Conservation (phyloP, 2,797 vertebrate species). For the Galagoides demidoff region DNA sequence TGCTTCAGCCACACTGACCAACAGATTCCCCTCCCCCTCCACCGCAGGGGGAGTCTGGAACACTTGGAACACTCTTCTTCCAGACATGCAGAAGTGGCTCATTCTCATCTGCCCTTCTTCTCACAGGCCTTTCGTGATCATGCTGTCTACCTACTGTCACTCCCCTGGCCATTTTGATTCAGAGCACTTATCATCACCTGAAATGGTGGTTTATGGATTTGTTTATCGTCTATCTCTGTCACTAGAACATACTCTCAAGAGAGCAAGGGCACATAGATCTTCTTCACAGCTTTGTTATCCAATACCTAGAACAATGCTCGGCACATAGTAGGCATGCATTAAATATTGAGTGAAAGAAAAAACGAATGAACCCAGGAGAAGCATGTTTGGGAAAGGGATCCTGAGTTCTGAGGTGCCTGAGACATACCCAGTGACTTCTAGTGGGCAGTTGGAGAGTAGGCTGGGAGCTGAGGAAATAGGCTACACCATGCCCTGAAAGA, state of each 20-base stretch:
- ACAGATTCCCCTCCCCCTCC: neutral
- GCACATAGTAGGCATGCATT: neutral
- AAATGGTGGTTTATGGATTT: neutral
- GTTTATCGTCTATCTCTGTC: neutral
- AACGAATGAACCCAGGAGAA: neutral
- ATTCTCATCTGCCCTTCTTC: neutral
- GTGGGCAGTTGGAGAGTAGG: neutral
- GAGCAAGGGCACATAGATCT: neutral
- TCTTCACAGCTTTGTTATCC: constrained; percentile 6
- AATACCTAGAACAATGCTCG: neutral
- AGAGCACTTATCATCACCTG: neutral
- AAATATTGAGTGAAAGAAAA: neutral
- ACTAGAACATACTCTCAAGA: neutral
- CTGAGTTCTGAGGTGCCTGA: neutral
- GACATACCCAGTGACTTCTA: neutral
- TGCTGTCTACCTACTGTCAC: neutral
- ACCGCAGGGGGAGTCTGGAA: neutral
- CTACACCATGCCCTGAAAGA: neutral
- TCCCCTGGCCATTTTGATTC: neutral
- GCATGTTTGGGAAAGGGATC: neutral
- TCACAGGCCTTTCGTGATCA: neutral
- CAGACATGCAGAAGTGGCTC: neutral
- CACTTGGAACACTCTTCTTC: neutral
- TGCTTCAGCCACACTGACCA: neutral
- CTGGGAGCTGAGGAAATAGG: neutral